Conservation (phyloP, 2,888 invertebrate genomes). For the Pardosa pseudoannulata region DNA sequence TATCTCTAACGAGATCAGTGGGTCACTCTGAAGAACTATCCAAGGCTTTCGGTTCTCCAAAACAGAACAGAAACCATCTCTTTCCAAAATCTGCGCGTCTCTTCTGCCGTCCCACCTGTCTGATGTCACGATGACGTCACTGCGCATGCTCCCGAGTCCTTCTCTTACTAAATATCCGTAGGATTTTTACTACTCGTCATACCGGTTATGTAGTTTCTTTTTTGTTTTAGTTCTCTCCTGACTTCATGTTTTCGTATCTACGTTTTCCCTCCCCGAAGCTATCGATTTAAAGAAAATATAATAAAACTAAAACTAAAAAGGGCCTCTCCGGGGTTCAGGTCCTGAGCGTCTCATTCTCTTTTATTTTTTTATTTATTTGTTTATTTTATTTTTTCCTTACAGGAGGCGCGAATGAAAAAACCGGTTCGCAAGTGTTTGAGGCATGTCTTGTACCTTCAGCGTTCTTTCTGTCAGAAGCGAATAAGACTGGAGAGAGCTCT, state of each 20-base stretch:
- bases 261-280: conserved; percentile 25
- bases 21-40: conserved; percentile 23
- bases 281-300: conserved; percentile 57
- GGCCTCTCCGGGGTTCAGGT: conserved; percentile 11
- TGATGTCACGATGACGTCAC: conserved; percentile 4
- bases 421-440: conserved; percentile 28
- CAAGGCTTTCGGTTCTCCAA: background rate
- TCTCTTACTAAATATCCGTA: background rate
- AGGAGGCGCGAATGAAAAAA: conserved; percentile 52
- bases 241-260: conserved; percentile 13
- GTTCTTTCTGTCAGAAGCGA: too few species aligned
- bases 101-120: background rate
- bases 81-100: conserved; percentile 18
- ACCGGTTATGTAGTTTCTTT: conserved; percentile 45
- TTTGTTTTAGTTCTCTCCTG: background rate
- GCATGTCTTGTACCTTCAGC: background rate
- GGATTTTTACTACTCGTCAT: conserved; percentile 27
- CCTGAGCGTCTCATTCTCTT: conserved; percentile 4
- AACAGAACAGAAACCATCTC: conserved; percentile 9
- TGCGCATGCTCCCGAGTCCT: background rate
- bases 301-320: conserved; percentile 15
- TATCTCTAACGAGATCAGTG: conserved; percentile 34
- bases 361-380: background rate
- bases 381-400: background rate
- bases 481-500: too few species aligned